These are phyloP conservation scores for Colinus virginianus DNA, from an alignment of 2,113 vertebrate species.

Conservation along the genomic window DNA sequence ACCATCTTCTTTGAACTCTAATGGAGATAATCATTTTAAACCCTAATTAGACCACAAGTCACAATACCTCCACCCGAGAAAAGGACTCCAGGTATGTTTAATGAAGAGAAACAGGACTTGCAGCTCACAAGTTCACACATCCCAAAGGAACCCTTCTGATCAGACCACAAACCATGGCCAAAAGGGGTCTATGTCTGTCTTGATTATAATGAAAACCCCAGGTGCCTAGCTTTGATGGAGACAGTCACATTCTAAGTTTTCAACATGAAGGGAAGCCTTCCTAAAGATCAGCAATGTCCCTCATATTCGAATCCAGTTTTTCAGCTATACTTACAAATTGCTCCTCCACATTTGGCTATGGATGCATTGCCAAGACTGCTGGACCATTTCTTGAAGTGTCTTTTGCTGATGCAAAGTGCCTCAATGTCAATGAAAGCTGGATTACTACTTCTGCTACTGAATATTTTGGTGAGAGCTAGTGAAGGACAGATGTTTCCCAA, in stretches of 20 bases:
- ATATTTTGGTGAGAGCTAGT: not conserved
- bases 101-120: not conserved
- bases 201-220: not conserved
- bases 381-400: not conserved
- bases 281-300: not conserved
- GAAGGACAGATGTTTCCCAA: not conserved
- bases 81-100: not conserved
- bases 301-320: not conserved
- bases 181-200: not conserved
- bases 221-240: not conserved
- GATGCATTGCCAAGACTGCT: fast-evolving
- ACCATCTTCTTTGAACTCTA: not conserved
- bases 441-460: not conserved
- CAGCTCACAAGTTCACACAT: not conserved
- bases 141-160: not conserved
- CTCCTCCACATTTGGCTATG: not conserved
- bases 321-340: not conserved
- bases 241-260: not conserved
- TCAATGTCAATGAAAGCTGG: fast-evolving
- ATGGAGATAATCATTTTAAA: not conserved
- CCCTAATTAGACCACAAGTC: not conserved
- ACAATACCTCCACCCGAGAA: not conserved
- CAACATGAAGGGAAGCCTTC: not conserved
- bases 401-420: not conserved
- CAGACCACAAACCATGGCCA: not conserved